phyloP scores from a whole-genome alignment of 2,888 invertebrate species.

The Melipona bicolor region DNA sequence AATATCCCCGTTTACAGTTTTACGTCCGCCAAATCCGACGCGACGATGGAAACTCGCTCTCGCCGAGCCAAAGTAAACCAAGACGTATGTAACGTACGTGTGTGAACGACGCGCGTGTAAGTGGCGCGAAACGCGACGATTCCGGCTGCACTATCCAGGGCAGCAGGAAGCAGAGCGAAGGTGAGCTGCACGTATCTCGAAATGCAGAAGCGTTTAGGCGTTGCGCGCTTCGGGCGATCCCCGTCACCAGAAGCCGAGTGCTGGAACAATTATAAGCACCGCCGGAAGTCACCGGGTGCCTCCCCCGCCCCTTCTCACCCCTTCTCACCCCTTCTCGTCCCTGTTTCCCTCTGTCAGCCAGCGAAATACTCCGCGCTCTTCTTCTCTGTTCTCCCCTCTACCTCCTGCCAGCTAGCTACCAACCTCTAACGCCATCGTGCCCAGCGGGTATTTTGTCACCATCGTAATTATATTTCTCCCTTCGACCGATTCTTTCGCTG shows the following conservation, averaged over 20 bases:
- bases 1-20: slow-evolving; percentile 1
- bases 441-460: slow-evolving; percentile 80
- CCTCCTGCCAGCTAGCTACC: too few relatives aligned
- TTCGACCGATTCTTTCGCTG: slow-evolving; percentile 66
- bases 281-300: slow-evolving; percentile 76
- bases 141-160: slow-evolving; percentile 45
- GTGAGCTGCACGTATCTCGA: slow-evolving; percentile 62
- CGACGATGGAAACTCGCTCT: not conserved
- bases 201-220: slow-evolving; percentile 74
- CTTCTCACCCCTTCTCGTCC: slow-evolving; percentile 41
- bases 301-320: slow-evolving; percentile 42
- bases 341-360: slow-evolving; percentile 48
- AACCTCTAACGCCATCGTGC: slow-evolving; percentile 52
- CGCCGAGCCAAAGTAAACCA: slow-evolving; percentile 9
- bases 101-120: not conserved
- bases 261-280: slow-evolving; percentile 79
- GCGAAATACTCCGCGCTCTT: slow-evolving; percentile 24
- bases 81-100: not conserved
- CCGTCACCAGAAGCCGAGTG: slow-evolving; percentile 72
- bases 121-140: slow-evolving; percentile 26
- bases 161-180: slow-evolving; percentile 52
- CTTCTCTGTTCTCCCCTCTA: slow-evolving; percentile 21
- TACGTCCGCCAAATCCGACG: slow-evolving; percentile 9
- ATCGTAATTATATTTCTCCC: slow-evolving; percentile 80
- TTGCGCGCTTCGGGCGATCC: slow-evolving; percentile 70